phyloP scores from a whole-genome alignment of 2,797 vertebrate species.

The Brachyalestes nurse region DNA sequence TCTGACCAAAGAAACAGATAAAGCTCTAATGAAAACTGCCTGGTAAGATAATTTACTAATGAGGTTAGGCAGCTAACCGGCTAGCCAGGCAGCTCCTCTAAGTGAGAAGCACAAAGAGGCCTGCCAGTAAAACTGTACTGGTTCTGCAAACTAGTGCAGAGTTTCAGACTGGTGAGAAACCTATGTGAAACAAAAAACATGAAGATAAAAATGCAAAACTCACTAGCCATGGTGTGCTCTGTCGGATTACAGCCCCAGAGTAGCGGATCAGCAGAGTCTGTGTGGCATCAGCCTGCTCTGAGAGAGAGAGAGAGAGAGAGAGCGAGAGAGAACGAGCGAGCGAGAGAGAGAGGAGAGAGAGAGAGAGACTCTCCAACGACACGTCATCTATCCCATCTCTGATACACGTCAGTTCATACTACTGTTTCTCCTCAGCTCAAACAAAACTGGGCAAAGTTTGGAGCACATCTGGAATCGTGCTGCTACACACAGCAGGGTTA shows the following conservation, averaged over 20 bases:
- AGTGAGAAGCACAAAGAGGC: background rate
- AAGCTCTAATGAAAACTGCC: background rate
- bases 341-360: constrained; percentile 5
- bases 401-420: constrained; percentile 73
- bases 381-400: constrained; percentile 81
- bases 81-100: background rate
- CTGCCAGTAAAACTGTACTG: background rate
- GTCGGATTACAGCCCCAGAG: constrained; percentile 56
- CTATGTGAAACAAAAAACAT: background rate
- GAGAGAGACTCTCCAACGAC: constrained; percentile 69
- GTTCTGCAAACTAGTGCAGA: background rate
- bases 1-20: no score
- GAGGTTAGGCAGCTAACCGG: background rate
- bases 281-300: constrained; percentile 74
- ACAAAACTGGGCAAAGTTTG: background rate
- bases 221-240: constrained; percentile 79
- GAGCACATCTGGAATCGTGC: background rate
- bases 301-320: constrained; percentile 64
- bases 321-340: constrained; percentile 24
- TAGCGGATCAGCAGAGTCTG: constrained; percentile 64
- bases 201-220: constrained; percentile 52
- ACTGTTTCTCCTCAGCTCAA: background rate
- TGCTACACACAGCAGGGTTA: no score
- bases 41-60: background rate
- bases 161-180: background rate